phyloP scores from a whole-genome alignment of 37 sponge, comb jelly and placozoan species.

The Halisarca cf. caerulea region DNA sequence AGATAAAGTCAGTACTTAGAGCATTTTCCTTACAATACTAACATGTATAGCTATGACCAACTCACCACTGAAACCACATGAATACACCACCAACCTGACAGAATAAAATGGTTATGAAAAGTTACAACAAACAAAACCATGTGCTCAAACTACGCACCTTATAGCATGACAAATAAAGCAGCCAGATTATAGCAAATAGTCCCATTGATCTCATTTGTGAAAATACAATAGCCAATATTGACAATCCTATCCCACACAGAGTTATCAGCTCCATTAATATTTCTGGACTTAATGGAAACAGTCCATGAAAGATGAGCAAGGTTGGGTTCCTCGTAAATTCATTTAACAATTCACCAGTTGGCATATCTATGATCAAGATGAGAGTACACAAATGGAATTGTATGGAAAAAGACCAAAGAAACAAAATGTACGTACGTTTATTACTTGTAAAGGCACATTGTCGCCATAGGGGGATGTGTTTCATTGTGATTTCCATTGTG shows the following conservation, averaged over 20 bases:
- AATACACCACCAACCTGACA: constrained; percentile 89
- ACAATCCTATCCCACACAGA: constrained; percentile 50
- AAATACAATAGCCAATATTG: constrained; percentile 47
- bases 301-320: constrained; percentile 19
- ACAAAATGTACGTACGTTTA: no score
- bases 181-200: constrained; percentile 59
- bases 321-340: constrained; percentile 37
- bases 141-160: constrained; percentile 44
- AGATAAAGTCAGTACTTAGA: background rate
- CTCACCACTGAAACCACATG: constrained; percentile 98
- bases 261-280: constrained; percentile 74
- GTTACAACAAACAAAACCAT: background rate
- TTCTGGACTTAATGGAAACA: constrained; percentile 35
- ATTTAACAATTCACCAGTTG: background rate
- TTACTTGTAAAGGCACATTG: no score
- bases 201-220: constrained; percentile 34
- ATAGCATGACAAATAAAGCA: constrained; percentile 74
- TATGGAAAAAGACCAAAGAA: no score
- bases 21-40: background rate
- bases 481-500: no score
- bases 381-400: no score
- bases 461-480: no score
- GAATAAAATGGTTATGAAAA: background rate
- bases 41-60: background rate
- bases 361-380: no score